phyloP scores from a whole-genome alignment of 2,113 vertebrate genomes.

The Brachypodius melanocephalos region DNA sequence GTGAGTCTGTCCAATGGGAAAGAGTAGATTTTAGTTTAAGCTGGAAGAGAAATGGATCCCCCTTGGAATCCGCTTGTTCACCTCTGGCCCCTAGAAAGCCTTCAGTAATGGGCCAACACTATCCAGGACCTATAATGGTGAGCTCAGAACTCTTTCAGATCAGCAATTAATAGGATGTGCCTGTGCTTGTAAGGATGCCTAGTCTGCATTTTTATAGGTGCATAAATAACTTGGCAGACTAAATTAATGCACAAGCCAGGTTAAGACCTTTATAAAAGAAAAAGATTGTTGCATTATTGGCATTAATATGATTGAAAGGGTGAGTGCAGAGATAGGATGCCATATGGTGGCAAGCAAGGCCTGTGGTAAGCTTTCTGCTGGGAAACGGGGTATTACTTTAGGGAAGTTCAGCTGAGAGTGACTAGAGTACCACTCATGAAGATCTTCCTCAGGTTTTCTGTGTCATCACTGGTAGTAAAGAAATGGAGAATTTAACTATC shows the following conservation, averaged over 20 bases:
- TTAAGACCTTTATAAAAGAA: conserved; percentile 32
- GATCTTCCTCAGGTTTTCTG: not conserved
- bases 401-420: not conserved
- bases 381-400: not conserved
- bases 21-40: not conserved
- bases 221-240: conserved; percentile 21
- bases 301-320: conserved; percentile 37
- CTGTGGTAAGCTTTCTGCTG: not conserved
- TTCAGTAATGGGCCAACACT: not conserved
- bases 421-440: not conserved
- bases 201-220: conserved; percentile 36
- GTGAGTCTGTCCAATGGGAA: not conserved
- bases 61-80: not conserved
- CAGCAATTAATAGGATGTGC: not conserved
- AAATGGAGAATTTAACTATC: not conserved
- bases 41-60: not conserved
- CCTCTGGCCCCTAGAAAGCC: not conserved
- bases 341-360: not conserved
- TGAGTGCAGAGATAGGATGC: not conserved
- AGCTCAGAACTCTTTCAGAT: conserved; percentile 1
- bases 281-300: conserved; percentile 36
- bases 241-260: conserved; percentile 19
- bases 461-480: not conserved
- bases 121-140: not conserved
- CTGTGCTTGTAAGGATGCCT: not conserved